Evolutionary conservation across 2,888 invertebrate genomes (phyloP).

Genomic region (Amblyjoppa fuscipennis): DNA sequence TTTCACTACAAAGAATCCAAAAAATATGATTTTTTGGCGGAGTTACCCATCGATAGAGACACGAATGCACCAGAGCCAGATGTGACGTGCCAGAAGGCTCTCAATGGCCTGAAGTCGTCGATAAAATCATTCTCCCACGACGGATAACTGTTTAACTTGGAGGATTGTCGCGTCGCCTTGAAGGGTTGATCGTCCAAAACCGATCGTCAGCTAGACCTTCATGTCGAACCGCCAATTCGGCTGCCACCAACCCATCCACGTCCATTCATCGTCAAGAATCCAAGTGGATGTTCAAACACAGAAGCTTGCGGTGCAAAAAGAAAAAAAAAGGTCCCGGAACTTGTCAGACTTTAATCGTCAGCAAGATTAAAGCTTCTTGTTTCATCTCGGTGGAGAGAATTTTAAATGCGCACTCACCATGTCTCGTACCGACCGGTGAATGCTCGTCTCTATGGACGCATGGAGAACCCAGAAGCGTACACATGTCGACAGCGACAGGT

Average conservation of each 20-base stretch:
- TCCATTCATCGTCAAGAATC: background rate
- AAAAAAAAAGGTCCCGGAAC: background rate
- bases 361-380: constrained; percentile 47
- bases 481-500: background rate
- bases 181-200: background rate
- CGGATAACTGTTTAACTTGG: no score
- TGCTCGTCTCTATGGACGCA: constrained; percentile 6
- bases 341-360: constrained; percentile 34
- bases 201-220: background rate
- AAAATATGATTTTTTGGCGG: no score
- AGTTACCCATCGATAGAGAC: no score
- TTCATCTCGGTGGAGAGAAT: constrained; percentile 21
- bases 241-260: background rate
- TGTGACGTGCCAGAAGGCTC: no score
- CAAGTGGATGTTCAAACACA: background rate
- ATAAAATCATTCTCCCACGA: no score
- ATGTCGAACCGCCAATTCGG: background rate
- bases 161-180: background rate
- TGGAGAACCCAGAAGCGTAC: background rate
- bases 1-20: no score
- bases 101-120: no score
- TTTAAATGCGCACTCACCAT: constrained; percentile 6
- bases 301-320: background rate
- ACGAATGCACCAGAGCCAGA: no score
- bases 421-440: background rate